Evolutionary conservation across 2,797 vertebrate genomes (phyloP), one percentile per base, ranked within the genome.

Genomic region (Sparidentex hasta): DNA sequence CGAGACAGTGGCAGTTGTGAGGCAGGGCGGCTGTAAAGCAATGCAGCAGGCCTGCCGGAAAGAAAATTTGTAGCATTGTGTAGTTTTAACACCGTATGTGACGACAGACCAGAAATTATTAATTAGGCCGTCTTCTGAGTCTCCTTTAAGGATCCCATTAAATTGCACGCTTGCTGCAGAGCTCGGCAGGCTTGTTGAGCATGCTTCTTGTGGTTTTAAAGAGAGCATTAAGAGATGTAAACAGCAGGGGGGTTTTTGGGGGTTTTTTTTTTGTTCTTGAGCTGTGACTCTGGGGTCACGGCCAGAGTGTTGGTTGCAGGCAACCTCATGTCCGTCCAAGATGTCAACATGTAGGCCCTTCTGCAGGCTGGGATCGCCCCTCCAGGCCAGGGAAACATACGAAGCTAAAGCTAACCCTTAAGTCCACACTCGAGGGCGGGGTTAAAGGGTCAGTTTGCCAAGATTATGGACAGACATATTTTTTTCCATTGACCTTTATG

Each of bases 101-200:
- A 88, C 63, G 67, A 59, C 67, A 80, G 79, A 75, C 66, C 78
- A 81, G 79, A 78, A 90, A 85, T 87, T 73, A 92, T 93, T 87
- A 88, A 89, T 89, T 92, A 78, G 84, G 76, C 52, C 88, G 84
- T 89, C 84, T 83, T 91, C 73, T 82, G 87, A 70, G 81, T 90
- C 89, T 90, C 88, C 79, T 76, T 78, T 74, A 85, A 90, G 86
- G 80, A 76, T 88, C 84, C 77, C 77, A 83, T 92, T 85, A 90
- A 90, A 88, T 59, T 82, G 71, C 65, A 72, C 77, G 71, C 69
- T 83, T 88, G 78, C 87, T 78, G 78, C 80, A 84, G 78, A 74
- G 76, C 89, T 84, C 76, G 80, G 87, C 80, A 72, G 71, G 71
- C 75, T 63, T 65, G 61, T 33, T 20, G 71, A 62, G 65, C 16